Evolutionary conservation across 2,888 invertebrate genomes (phyloP), one percentile per base, ranked within the genome.

Genomic region (Hydropsyche betteni): DNA sequence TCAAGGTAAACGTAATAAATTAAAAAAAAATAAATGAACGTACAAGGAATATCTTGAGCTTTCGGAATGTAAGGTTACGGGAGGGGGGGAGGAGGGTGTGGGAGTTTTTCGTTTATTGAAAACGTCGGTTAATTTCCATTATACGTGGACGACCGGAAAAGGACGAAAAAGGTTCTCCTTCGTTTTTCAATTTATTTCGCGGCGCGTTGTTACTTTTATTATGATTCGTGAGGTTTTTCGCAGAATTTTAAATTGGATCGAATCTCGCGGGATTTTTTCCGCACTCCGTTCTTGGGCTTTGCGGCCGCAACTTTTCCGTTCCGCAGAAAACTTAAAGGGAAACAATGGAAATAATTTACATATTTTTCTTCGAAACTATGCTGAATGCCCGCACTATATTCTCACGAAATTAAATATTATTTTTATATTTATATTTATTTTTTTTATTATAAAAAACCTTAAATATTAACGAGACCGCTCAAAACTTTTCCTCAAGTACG

Each of bases 211-310:
- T 14, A n/a, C 14, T 53, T 51, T 53, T 53, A 53, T 53, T 53
- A 53, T 53, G 53, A 53, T 53, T 53, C 53, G 53, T 14, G 53
- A 53, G 53, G n/a, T 53, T 53, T 53, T 53, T 53, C 53, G 53
- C 53, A 16, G 12, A 53, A 53, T 14, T 53, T 53, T 53, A 53
- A 53, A 53, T 53, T 53, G 53, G 14, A 53, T 53, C 14, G 14
- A 53, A 53, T 53, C 53, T 53, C 53, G 12, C 51, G 53, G 53
- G 53, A 16, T 53, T 53, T 53, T 53, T 53, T 53, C 53, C 53
- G 53, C 53, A 53, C 8, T 14, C 24, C 24, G 24, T 24, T 24
- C 53, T n/a, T 53, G 53, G 53, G 12, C 53, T 12, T 24, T 24
- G 24, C 24, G 24, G 24, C 10, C 53, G 53, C 53, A 53, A 53